Base-by-base conservation (phyloP, 2,113 vertebrate species). In the Percina caprodes region DNA sequence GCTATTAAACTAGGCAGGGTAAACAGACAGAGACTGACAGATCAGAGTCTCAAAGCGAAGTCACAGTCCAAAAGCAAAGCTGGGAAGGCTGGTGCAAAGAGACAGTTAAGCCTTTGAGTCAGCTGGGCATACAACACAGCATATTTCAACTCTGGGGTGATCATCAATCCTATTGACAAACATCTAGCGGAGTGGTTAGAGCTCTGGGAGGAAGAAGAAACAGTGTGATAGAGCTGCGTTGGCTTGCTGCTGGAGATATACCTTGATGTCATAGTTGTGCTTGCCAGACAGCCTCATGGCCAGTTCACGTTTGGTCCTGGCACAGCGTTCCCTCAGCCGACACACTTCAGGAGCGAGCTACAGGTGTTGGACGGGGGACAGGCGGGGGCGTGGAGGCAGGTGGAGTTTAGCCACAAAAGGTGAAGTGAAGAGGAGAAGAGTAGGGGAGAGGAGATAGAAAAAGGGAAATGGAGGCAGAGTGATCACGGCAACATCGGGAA, bases 271-370 rank as follows among this genome's bases (percentile, higher is more conserved):
- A 93, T 94, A 96, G 93, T 95, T 95, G 92, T 96, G 95, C 91
- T 96, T 98, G 92, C 95, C 96, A 94, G 97, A 96, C 90, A 97
- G 96, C 96, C 93, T 96, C 82, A 95, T 93, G 89, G 96, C 96
- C 94, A 98, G 90, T 55, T 97, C 97, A 78, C 96, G 95, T 93
- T 97, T 98, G 96, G 97, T 97, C 96, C 95, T 95, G 96, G 95
- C 93, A 91, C 96, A 98, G 79, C 95, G 95, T 63, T 99, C 97
- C 95, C 96, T 97, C 94, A 98, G 96, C 88, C 96, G 96, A 83
- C 91, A 94, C 88, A 97, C 96, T 86, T 99, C 97, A 92, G 97
- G 97, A 89, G 97, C 94, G 92, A 96, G 96, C 97, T 98, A 95
- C 92, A 88, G 90, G 84, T 86, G 80, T 71, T 33, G 74, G 87